A percentile compares a stretch with the other conserved stretches of the same genome.
These are phyloP conservation scores for Microcebus ravelobensis DNA, from an alignment of 2,113 vertebrate species.

Conservation along the genomic window DNA sequence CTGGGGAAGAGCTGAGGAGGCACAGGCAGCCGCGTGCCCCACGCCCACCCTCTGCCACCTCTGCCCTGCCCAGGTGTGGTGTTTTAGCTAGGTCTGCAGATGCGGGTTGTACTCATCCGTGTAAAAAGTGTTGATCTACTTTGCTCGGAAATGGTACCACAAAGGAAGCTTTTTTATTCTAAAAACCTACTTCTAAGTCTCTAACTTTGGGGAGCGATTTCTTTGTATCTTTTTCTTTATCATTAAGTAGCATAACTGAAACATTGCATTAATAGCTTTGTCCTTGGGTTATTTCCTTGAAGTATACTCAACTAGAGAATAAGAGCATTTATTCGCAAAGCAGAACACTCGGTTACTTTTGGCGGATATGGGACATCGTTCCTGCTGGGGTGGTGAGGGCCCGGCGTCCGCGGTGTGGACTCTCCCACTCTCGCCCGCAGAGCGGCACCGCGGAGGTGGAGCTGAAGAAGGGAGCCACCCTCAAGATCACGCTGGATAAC, in stretches of 20 bases:
- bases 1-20: no score
- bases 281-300: neutral
- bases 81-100: neutral
- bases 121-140: neutral
- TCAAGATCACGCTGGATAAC: slow-evolving; percentile 94
- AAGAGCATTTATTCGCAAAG: neutral
- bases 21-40: fast-evolving
- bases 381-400: neutral
- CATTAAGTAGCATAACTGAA: neutral
- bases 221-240: neutral
- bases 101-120: neutral
- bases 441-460: slow-evolving; percentile 97
- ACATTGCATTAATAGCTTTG: neutral
- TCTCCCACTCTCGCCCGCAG: slow-evolving; percentile 69
- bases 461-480: slow-evolving; percentile 91
- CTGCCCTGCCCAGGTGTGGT: neutral
- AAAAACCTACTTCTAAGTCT: neutral
- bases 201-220: neutral
- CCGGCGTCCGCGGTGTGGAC: neutral
- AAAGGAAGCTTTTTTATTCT: neutral
- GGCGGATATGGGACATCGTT: neutral
- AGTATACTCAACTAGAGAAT: neutral
- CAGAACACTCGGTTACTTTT: neutral
- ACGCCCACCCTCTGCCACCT: neutral
- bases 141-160: neutral